phyloP scores from a whole-genome alignment of 2,113 vertebrate species.

The Vanacampus margaritifer region DNA sequence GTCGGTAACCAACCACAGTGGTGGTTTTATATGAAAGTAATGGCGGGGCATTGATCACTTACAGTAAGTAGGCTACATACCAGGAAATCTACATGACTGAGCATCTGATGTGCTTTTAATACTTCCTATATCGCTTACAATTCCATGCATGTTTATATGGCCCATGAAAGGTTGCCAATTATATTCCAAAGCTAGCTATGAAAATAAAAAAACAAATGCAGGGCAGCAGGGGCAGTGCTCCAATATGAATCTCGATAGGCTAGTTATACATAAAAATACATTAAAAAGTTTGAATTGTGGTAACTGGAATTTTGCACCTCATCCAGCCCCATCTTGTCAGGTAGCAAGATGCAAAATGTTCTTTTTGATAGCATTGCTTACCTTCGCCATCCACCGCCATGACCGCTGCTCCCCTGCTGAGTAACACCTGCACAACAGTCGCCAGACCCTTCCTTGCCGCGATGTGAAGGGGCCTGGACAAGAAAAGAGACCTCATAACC shows the following conservation, averaged over 20 bases:
- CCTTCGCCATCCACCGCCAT: constrained; percentile 95
- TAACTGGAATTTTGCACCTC: too few relatives aligned
- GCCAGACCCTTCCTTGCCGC: constrained; percentile 92
- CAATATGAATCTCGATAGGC: too few relatives aligned
- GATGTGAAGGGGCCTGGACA: constrained; percentile 90
- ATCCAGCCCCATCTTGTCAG: too few relatives aligned
- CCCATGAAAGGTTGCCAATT: too few relatives aligned
- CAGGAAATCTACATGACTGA: neutral
- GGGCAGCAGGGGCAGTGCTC: too few relatives aligned
- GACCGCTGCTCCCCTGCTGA: constrained; percentile 92
- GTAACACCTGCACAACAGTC: constrained; percentile 92
- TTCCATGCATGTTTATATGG: too few relatives aligned
- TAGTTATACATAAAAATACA: too few relatives aligned
- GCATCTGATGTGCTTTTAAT: neutral
- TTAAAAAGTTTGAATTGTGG: too few relatives aligned
- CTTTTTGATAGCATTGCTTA: constrained; percentile 58
- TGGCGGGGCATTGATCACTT: neutral
- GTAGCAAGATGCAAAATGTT: too few relatives aligned
- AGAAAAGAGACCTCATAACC: constrained; percentile 1
- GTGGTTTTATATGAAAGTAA: neutral
- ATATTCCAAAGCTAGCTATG: too few relatives aligned
- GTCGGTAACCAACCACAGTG: neutral
- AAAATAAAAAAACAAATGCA: too few relatives aligned
- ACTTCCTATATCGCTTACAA: neutral
- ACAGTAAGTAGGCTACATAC: neutral